Conservation (phyloP, 2,888 invertebrate genomes). For the Drosophila crucigera region DNA sequence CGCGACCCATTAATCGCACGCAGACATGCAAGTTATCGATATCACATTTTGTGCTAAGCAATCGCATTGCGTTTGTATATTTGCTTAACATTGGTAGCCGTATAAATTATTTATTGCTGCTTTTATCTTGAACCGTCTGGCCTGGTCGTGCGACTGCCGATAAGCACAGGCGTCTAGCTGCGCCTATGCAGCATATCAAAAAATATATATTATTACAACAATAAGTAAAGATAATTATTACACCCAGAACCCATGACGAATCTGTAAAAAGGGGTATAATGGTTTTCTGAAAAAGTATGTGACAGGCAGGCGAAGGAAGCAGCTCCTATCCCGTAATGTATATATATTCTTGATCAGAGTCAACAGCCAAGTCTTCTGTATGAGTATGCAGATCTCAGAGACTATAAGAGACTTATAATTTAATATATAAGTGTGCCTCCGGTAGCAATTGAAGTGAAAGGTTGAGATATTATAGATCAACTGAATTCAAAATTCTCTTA, state of each 20-base stretch:
- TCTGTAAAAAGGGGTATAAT: neutral
- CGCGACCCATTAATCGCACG: slow-evolving; percentile 1
- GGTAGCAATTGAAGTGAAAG: neutral
- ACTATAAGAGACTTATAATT: neutral
- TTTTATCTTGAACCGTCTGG: slow-evolving; percentile 29
- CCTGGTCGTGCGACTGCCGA: slow-evolving; percentile 9
- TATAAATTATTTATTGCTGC: neutral
- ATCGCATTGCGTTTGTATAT: neutral
- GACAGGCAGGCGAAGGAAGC: neutral
- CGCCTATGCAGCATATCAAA: neutral
- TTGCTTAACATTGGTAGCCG: neutral
- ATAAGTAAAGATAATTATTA: neutral
- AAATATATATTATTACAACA: neutral
- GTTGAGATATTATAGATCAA: neutral
- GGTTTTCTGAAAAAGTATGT: neutral
- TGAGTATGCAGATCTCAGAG: neutral
- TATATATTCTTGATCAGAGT: neutral
- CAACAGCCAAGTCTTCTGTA: neutral
- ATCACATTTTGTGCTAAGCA: slow-evolving; percentile 23
- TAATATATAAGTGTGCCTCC: neutral
- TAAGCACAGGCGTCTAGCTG: neutral
- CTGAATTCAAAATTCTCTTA: too few relatives aligned
- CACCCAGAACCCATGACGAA: too few relatives aligned
- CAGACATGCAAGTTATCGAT: slow-evolving; percentile 8
- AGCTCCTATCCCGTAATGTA: neutral